A percentile compares a stretch with the other conserved stretches of the same genome.
Evolutionary conservation across 1,140 invertebrate genomes (phyloP).

Genomic region (Scaptodrosophila lebanonensis): DNA sequence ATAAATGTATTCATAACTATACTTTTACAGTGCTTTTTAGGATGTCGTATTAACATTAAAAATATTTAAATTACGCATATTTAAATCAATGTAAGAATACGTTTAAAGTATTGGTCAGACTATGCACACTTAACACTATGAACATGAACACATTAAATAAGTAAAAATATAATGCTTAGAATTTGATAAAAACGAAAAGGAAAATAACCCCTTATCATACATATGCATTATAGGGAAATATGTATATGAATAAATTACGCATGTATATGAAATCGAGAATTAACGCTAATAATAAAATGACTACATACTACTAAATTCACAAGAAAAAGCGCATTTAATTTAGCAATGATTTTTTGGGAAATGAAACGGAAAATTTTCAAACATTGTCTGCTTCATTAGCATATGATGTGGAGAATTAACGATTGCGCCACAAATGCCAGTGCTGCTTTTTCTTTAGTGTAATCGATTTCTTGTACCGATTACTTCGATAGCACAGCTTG

Average conservation of each 20-base stretch:
- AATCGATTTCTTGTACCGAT: too few relatives aligned
- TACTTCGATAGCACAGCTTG: too few relatives aligned
- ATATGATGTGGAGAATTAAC: too few relatives aligned
- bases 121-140: slow-evolving; percentile 31
- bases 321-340: too few relatives aligned
- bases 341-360: too few relatives aligned
- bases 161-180: slow-evolving; percentile 2
- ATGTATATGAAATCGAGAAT: slow-evolving; percentile 39
- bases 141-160: slow-evolving; percentile 14
- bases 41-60: too few relatives aligned
- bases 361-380: too few relatives aligned
- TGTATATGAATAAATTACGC: slow-evolving; percentile 22
- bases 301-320: slow-evolving; percentile 3
- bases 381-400: too few relatives aligned
- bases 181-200: not conserved
- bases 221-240: slow-evolving; percentile 14
- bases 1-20: slow-evolving; percentile 29
- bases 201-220: slow-evolving; percentile 16
- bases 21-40: slow-evolving; percentile 18
- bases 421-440: not conserved
- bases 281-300: slow-evolving; percentile 38
- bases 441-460: not conserved
- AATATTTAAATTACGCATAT: too few relatives aligned
- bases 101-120: slow-evolving; percentile 23
- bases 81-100: slow-evolving; percentile 20